A percentile compares a stretch with the other conserved stretches of the same genome.
phyloP scores from a whole-genome alignment of 2,797 vertebrate species.

The Sphenopsis melanotis region DNA sequence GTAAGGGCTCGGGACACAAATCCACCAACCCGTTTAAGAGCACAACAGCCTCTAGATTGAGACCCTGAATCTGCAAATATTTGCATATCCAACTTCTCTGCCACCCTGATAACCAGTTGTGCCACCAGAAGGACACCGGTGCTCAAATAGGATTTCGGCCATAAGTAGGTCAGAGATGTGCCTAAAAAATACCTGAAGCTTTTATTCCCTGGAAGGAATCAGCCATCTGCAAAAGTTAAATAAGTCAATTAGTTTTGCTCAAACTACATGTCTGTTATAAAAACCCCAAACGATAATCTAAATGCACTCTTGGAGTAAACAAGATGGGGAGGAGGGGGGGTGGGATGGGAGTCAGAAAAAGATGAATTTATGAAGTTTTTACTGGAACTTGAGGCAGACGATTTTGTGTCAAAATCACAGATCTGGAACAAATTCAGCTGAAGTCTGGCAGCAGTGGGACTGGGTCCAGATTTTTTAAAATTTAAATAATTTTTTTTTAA shows the following conservation, averaged over 20 bases:
- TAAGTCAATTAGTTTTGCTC: not conserved
- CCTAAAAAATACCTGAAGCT: constrained; percentile 17
- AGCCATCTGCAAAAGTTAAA: constrained; percentile 24
- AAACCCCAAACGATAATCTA: not conserved
- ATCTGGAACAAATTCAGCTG: not conserved
- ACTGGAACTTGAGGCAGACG: not conserved
- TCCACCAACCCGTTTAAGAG: too few species aligned
- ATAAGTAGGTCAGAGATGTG: constrained; percentile 34
- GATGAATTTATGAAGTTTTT: not conserved
- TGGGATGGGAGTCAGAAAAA: not conserved
- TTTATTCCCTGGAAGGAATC: not conserved
- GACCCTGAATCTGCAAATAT: not conserved
- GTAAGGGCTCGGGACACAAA: not conserved
- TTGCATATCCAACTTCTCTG: not conserved
- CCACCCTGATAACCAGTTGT: not conserved
- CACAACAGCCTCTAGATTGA: not conserved
- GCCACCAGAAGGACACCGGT: not conserved
- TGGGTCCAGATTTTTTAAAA: not conserved
- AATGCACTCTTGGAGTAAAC: not conserved
- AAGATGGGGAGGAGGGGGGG: not conserved
- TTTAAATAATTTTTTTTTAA: not conserved
- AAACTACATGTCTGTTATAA: not conserved
- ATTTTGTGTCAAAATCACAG: not conserved
- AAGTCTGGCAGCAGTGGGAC: not conserved
- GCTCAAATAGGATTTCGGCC: constrained; percentile 24